phyloP scores from a whole-genome alignment of 2,888 invertebrate genomes.

The Muscina levida region DNA sequence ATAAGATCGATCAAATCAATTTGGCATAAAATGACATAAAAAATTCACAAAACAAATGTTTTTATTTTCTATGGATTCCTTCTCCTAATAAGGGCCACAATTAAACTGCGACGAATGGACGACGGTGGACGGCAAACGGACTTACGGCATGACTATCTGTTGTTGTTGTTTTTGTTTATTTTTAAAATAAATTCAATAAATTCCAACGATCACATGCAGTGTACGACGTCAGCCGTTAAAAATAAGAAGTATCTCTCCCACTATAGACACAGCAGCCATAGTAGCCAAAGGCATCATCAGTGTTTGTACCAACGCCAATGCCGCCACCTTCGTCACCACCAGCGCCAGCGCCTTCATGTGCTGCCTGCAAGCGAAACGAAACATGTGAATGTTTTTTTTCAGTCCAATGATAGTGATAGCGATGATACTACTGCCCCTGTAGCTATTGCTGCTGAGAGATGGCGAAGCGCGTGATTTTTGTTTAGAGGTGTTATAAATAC shows the following conservation, averaged over 20 bases:
- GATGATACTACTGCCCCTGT: conserved; percentile 18
- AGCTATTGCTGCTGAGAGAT: conserved; percentile 43
- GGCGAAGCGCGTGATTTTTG: conserved; percentile 62
- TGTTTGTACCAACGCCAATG: conserved; percentile 12
- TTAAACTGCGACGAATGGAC: too few relatives aligned
- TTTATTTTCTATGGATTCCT: too few relatives aligned
- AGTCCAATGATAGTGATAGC: conserved; percentile 16
- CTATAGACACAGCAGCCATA: conserved; percentile 9
- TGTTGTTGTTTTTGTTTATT: conserved; percentile 14
- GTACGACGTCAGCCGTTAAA: conserved; percentile 56
- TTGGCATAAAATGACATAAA: too few relatives aligned
- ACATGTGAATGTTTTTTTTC: conserved; percentile 59
- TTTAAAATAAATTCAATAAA: conserved; percentile 45
- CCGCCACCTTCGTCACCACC: conserved; percentile 20
- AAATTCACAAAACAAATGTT: too few relatives aligned
- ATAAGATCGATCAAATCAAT: too few relatives aligned
- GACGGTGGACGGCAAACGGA: conserved; percentile 46
- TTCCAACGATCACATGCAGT: conserved; percentile 63
- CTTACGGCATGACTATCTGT: not conserved
- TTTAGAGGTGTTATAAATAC: conserved; percentile 55
- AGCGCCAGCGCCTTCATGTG: conserved; percentile 6
- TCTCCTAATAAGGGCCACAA: too few relatives aligned
- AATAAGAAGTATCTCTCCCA: conserved; percentile 39
- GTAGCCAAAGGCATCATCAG: not conserved
- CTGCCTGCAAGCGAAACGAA: conserved; percentile 53